Evolutionary conservation across 23 tunicate species (phyloP).

Genomic region (Diplosoma virens): DNA sequence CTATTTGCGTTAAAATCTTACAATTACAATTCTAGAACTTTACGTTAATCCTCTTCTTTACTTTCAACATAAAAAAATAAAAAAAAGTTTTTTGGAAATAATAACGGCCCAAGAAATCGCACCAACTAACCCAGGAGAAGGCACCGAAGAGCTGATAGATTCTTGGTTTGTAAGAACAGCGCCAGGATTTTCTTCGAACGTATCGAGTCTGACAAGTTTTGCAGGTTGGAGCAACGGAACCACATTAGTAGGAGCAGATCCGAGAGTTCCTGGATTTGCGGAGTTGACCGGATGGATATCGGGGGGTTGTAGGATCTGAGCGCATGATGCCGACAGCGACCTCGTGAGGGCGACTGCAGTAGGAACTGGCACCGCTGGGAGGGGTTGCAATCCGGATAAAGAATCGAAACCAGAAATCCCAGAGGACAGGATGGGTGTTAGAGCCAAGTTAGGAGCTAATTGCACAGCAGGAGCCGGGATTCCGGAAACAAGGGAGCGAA

Average conservation of each 20-base stretch:
- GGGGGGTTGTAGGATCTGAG: constrained; percentile 7
- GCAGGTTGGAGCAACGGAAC: too few relatives aligned
- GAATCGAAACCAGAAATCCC: constrained; percentile 32
- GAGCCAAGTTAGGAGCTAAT: constrained; percentile 31
- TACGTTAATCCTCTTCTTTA: too few relatives aligned
- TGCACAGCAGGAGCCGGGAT: constrained; percentile 40
- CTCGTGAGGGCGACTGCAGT: constrained; percentile 11
- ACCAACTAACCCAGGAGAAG: background rate
- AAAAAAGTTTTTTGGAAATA: too few relatives aligned
- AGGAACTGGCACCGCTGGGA: constrained; percentile 2
- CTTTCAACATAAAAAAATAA: too few relatives aligned
- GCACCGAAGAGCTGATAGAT: background rate
- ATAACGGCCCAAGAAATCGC: too few relatives aligned
- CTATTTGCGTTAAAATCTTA: too few relatives aligned
- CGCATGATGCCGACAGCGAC: background rate
- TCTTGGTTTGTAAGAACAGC: background rate
- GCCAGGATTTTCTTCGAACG: too few relatives aligned
- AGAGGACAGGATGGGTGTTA: constrained; percentile 43
- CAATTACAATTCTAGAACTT: too few relatives aligned
- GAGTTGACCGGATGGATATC: background rate
- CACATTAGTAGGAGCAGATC: too few relatives aligned
- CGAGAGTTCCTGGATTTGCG: too few relatives aligned
- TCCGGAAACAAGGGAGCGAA: constrained; percentile 60
- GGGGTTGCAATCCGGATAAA: constrained; percentile 1
- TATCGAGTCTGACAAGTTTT: too few relatives aligned